Evolutionary conservation across 2,113 vertebrate genomes (phyloP), one percentile per base, ranked within the genome.

Genomic region (Nycticorax nycticorax): DNA sequence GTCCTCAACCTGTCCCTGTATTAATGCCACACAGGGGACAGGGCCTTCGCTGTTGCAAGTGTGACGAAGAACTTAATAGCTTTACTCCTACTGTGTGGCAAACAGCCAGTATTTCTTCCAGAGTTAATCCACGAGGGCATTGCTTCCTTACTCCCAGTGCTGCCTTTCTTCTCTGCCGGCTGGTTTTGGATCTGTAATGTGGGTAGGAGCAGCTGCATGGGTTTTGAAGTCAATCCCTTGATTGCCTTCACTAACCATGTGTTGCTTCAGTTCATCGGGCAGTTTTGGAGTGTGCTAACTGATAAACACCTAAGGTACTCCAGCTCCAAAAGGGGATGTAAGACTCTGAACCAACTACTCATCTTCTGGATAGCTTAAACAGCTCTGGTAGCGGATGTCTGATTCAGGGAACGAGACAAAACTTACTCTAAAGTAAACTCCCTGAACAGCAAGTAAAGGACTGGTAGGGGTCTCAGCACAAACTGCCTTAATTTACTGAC

Each of bases 111-210:
- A 39, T n/a, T 80, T 93, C 67, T 30, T 71, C 35, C 74, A 23
- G 14, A 67, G 4, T 52, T 69, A 73, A 89, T 35, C 55, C 43
- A 48, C 10, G 0, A 37, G 59, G 52, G 71, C 45, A 4, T 26
- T 35, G 50, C 8, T 77, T 10, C 30, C 30, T 33, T 69, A 4
- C 7, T 77, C 55, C 8, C 59, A 52, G 43, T 0, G 0, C 20
- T 60, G 11, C 39, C 66, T 77, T 77, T 28, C 73, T 60, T 77
- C 50, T 52, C 76, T 81, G 73, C 39, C 53, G 68, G 15, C 63
- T 69, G 57, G 1, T 30, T 89, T 87, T 84, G 43, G n/a, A 52
- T 64, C 37, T 47, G 24, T n/a, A 12, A 73, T 10, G 30, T 8
- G 32, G 22, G 64, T 32, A 47, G 28, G 14, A 64, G 55, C 39